Evolutionary conservation across 2,113 vertebrate species (phyloP), one percentile per base, ranked within the genome.

Genomic region (Astur gentilis): DNA sequence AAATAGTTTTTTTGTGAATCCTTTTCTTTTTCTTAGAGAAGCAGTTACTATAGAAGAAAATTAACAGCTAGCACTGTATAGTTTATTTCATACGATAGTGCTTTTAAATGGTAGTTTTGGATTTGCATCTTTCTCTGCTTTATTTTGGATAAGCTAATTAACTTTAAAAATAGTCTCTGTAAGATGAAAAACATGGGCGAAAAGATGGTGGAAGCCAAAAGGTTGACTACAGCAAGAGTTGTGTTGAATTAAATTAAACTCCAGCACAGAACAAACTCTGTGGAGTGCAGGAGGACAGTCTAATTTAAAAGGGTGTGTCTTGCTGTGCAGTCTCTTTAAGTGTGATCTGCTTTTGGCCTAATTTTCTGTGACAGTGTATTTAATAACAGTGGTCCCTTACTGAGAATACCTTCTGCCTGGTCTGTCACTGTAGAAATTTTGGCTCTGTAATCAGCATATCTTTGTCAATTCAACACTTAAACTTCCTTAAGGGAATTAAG

Each of bases 181-280:
- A 76, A 96, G 83, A 93, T 94, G 94, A 77, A 95, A 95, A 97
- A 78, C 91, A 96, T 76, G 77, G 80, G 65, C 89, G 91, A 87
- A 95, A 97, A 96, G 96, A 95, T 91, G 94, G 95, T 91, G 81
- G 84, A 91, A 96, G 96, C 94, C 95, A 97, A 96, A 97, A 97
- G 94, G 94, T 95, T 97, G 95, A 94, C 93, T 95, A 34, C 91
- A 96, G 94, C 62, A 94, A 80, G 91, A 96, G 71, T 64, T 79
- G 69, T 25, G 16, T 87, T 83, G 92, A 96, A 93, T 96, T 95
- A 92, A 94, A 96, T 96, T 92, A 96, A 89, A 95, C 61, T 89
- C 45, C 81, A 93, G 54, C 73, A 77, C 58, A 93, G 96, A 91
- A 85, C n/a, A 71, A 95, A 87, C 73, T 69, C 75, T 42, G 83